A percentile compares a stretch with the other conserved stretches of the same genome.
Evolutionary conservation across 2,113 vertebrate genomes (phyloP).

Genomic region (Ageneiosus marmoratus): DNA sequence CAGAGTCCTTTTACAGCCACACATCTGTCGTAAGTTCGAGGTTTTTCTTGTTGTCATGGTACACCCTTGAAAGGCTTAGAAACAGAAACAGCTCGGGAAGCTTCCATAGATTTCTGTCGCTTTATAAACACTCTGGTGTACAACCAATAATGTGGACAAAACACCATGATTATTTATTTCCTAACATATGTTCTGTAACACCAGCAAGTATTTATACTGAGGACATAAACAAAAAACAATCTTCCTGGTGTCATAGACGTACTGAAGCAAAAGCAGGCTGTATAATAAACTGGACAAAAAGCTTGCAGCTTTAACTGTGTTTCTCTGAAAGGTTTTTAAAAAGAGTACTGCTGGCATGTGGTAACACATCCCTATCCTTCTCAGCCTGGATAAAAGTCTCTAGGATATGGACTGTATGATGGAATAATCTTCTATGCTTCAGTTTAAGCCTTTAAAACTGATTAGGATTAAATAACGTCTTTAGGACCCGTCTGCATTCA

Average conservation of each 20-base stretch:
- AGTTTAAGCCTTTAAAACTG: conserved; percentile 45
- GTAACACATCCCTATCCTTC: conserved; percentile 8
- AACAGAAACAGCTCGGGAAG: too few species aligned
- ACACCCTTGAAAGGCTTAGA: too few species aligned
- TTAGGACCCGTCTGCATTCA: conserved; percentile 33
- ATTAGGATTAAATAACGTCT: conserved; percentile 29
- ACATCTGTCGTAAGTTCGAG: too few species aligned
- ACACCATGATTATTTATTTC: too few species aligned
- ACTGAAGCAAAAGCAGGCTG: neutral
- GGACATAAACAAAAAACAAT: neutral
- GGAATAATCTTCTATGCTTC: conserved; percentile 30
- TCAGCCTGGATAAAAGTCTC: neutral
- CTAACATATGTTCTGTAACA: neutral
- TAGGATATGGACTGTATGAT: neutral
- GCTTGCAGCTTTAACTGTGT: neutral
- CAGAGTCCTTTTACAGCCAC: too few species aligned
- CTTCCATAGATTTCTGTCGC: too few species aligned
- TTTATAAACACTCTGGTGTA: too few species aligned
- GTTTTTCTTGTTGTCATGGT: too few species aligned
- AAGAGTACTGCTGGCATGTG: neutral
- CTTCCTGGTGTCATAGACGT: neutral
- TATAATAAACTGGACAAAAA: neutral
- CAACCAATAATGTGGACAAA: too few species aligned
- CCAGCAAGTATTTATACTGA: neutral
- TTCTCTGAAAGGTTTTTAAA: neutral